Conservation (phyloP, 2,888 invertebrate species). For the Sinopyrophorus schimmeli region DNA sequence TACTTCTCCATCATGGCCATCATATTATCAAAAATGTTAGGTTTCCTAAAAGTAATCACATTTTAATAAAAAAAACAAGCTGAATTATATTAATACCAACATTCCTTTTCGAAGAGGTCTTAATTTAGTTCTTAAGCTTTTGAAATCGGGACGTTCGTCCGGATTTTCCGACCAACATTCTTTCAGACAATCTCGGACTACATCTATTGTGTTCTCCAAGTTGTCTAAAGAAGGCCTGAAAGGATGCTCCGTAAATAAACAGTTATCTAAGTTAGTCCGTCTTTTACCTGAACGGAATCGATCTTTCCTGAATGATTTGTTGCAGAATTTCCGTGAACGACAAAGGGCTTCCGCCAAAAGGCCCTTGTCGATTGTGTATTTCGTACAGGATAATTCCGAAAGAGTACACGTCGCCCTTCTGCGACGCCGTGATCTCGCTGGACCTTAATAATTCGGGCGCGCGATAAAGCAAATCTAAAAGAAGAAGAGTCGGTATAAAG, state of each 20-base stretch:
- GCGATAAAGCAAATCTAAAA: slow-evolving; percentile 72
- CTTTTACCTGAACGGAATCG: slow-evolving; percentile 64
- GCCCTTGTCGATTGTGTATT: slow-evolving; percentile 82
- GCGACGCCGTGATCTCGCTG: slow-evolving; percentile 61
- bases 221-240: slow-evolving; percentile 77
- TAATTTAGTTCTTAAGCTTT: slow-evolving; percentile 74
- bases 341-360: slow-evolving; percentile 73
- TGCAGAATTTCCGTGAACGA: slow-evolving; percentile 70
- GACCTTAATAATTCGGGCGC: slow-evolving; percentile 76
- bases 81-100: slow-evolving; percentile 61
- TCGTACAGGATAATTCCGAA: slow-evolving; percentile 90
- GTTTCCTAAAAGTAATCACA: slow-evolving; percentile 65
- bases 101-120: slow-evolving; percentile 86
- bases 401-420: slow-evolving; percentile 82
- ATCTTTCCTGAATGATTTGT: slow-evolving; percentile 60
- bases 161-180: slow-evolving; percentile 88
- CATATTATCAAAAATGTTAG: slow-evolving; percentile 97
- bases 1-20: slow-evolving; percentile 98
- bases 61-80: not conserved
- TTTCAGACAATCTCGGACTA: slow-evolving; percentile 80
- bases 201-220: slow-evolving; percentile 81
- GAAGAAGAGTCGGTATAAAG: not conserved
- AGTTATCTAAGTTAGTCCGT: no score
- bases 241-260: not conserved
- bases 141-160: slow-evolving; percentile 81